phyloP scores from a whole-genome alignment of 2,113 vertebrate species.

The Macroglossus sobrinus region DNA sequence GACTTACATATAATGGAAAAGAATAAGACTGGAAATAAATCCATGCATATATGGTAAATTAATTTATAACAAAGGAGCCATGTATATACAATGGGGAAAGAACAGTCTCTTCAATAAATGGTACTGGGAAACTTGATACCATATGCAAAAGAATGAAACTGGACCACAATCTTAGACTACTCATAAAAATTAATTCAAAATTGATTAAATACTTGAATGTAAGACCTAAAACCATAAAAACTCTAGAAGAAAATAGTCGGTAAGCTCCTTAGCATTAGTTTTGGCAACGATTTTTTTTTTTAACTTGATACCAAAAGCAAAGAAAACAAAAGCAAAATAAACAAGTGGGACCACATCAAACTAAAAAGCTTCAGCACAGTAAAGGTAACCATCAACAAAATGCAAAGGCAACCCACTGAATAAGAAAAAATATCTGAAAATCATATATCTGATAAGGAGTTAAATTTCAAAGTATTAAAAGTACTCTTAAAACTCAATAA shows the following conservation, averaged over 20 bases:
- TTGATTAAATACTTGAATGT: not conserved
- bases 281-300: not conserved
- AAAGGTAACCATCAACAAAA: not conserved
- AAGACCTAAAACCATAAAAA: not conserved
- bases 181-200: not conserved
- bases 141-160: not conserved
- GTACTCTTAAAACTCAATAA: not conserved
- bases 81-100: not conserved
- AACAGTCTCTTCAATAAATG: not conserved
- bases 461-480: not conserved
- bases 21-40: too few species aligned
- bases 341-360: not conserved
- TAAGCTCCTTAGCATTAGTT: not conserved
- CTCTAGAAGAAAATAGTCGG: not conserved
- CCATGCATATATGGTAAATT: not conserved
- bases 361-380: not conserved
- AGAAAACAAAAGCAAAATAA: not conserved
- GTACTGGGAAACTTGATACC: not conserved
- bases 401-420: not conserved
- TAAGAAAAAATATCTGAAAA: not conserved
- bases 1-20: not conserved
- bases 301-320: not conserved
- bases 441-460: not conserved
- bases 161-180: not conserved
- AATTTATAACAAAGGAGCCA: not conserved